Base-by-base conservation (phyloP, 2,113 vertebrate species). In the Podarcis raffonei region DNA sequence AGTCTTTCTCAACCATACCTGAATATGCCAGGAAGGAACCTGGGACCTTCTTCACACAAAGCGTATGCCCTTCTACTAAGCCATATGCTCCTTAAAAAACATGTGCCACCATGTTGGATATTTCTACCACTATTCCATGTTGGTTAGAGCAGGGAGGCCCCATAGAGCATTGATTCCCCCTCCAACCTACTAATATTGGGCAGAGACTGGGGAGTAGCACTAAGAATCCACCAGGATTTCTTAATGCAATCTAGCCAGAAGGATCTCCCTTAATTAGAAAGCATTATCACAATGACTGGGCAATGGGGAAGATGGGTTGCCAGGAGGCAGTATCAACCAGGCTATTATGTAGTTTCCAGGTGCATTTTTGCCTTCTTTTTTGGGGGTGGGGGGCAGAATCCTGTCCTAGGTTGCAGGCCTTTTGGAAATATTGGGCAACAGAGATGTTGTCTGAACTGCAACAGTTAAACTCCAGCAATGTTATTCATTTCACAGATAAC, bases 381-480 rank as follows among this genome's bases (percentile, higher is more conserved):
- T 9, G 1, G 42, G 77, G 27, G 15, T 18, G 22, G n/a, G 32
- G 57, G 11, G 16, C 3, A 4, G 23, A 77, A 39, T 9, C 48
- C 27, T 48, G 39, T 13, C 23, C 15, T 39, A 23, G 3, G 23
- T 53, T n/a, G n/a, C 20, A 80, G 6, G 15, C 27, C 13, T 48
- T 78, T 48, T 39, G 48, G 78, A 53, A 59, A 57, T 15, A 57
- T 16, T 80, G 78, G 13, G 30, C 32, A 30, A 78, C 8, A 22
- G 25, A 78, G 76, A 25, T 9, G 75, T 78, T 75, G 72, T 81
- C 0, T 87, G 59, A 57, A 16, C 4, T 87, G 65, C 65, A 71
- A 84, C 74, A 20, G 69, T 39, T 37, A 42, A 92, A 87, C 79
- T 71, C 66, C 57, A 84, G 83, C 69, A 89, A 85, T 94, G 80